Evolutionary conservation across 2,113 vertebrate genomes (phyloP), one percentile per base, ranked within the genome.

Genomic region (Chloroceryle aenea): DNA sequence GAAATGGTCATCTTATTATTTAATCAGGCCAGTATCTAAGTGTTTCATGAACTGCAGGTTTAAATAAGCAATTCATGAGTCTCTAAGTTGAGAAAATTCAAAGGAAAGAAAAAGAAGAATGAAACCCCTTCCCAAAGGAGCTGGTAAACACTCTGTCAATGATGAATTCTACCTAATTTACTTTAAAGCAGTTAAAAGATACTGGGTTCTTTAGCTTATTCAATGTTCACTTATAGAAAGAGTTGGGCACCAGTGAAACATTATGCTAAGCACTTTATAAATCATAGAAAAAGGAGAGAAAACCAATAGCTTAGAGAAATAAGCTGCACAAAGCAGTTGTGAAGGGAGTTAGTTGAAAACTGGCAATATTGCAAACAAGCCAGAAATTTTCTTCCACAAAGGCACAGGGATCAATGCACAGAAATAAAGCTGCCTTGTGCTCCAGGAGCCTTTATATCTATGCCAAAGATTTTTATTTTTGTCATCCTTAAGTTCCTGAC

Each of bases 1-100:
- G 94, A 98, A 98, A 97, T 98, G 22, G 32, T 93, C 88, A 96
- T 79, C 38, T 95, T 97, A 97, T 91, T 96, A 97, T 97, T 97
- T 97, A 98, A 97, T 98, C 96, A 97, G 38, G 71, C 71, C 92
- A 97, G 76, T 55, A 96, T 73, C 94, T 97, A 88, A 98, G 87
- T 96, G 93, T 97, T 97, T 98, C 93, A 97, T 97, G 96, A 97
- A 97, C 81, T 91, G 58, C 85, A 94, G 88, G 74, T 87, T 96
- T 96, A 97, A 97, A 58, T 95, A 96, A 96, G 58, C 55, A 90
- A 87, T 87, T 97, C 82, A 95, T 56, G 42, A 90, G 95, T 95
- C 84, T 92, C 89, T 91, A 81, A 94, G 79, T 92, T 88, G 36
- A 95, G 67, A 95, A 91, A 89, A 90, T 94, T 34, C 87, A 53